These are phyloP conservation scores for Meloidogyne chitwoodi DNA, from an alignment of 1,140 invertebrate species.

Conservation along the genomic window DNA sequence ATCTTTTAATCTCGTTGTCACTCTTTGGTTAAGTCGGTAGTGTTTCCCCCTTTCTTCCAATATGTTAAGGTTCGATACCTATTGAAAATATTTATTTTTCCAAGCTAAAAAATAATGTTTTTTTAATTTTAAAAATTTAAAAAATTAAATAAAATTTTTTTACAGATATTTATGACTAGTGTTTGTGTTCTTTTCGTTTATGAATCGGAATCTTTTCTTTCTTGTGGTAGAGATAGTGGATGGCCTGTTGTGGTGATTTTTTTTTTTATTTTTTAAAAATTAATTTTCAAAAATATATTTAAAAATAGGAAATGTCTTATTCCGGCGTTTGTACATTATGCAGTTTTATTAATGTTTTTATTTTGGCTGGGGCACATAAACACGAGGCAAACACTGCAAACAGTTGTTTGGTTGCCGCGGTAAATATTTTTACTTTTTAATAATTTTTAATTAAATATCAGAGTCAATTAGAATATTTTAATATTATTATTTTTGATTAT, in stretches of 20 bases:
- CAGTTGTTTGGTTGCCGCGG: constrained; percentile 36
- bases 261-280: background rate
- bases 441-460: constrained; percentile 9
- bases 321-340: constrained; percentile 32
- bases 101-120: background rate
- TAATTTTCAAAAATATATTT: background rate
- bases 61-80: background rate
- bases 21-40: background rate
- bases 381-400: background rate
- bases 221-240: constrained; percentile 17
- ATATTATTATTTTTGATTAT: too few species aligned
- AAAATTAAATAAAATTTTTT: background rate
- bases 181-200: constrained; percentile 35
- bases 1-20: too few species aligned
- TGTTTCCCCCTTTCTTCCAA: background rate
- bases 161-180: constrained; percentile 31
- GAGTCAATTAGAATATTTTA: too few species aligned
- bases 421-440: constrained; percentile 5
- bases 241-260: constrained; percentile 36
- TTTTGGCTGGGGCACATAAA: constrained; percentile 34
- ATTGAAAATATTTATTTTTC: background rate
- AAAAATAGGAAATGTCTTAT: constrained; percentile 36
- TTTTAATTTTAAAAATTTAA: background rate
- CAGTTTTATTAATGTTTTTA: constrained; percentile 31
- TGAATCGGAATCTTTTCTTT: constrained; percentile 26